Base-by-base conservation (phyloP, 2,797 vertebrate species). In the Catamblyrhynchus diadema region DNA sequence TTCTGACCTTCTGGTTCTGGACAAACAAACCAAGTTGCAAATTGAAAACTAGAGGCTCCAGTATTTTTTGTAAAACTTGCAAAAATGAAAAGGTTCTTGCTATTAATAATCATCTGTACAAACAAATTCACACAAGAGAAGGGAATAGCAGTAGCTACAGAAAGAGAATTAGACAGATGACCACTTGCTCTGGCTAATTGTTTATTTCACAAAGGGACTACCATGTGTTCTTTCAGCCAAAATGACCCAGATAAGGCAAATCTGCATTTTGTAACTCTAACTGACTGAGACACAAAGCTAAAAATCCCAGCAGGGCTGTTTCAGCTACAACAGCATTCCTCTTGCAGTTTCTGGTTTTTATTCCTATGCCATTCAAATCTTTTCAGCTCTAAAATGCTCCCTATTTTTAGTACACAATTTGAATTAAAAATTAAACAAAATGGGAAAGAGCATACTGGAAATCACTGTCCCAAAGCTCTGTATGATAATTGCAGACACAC, bases 401-500 rank as follows among this genome's bases (percentile, higher is more conserved):
- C 91, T 96, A 95, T 95, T 96, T 97, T 95, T 95, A 96, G 95
- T 47, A 81, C 61, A 72, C 45, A 78, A 94, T 94, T 91, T 93
- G 74, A 93, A 95, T 94, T 95, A 92, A 97, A 95, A 95, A 94
- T 95, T 93, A 86, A 97, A 93, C 85, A 91, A 93, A 94, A 93
- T 78, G 54, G 77, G 82, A 94, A 92, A 84, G 33, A 96, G 83
- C 51, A 95, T 83, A 75, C 92, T 95, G 75, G 61, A 85, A 93
- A 93, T 79, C 66, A 60, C 65, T 66, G 80, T 95, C 92, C 81
- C 72, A 83, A 75, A 94, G 90, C 79, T 66, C 77, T 66, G 53
- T 33, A 80, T 78, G 62, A 44, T 94, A 82, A 95, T 59, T 91
- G 75, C 75, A 88, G 73, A 45, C 62, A 81, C 10, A 22, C 39